Base-by-base conservation (phyloP, 1,140 invertebrate genomes). In the Drosophila ohnishii region DNA sequence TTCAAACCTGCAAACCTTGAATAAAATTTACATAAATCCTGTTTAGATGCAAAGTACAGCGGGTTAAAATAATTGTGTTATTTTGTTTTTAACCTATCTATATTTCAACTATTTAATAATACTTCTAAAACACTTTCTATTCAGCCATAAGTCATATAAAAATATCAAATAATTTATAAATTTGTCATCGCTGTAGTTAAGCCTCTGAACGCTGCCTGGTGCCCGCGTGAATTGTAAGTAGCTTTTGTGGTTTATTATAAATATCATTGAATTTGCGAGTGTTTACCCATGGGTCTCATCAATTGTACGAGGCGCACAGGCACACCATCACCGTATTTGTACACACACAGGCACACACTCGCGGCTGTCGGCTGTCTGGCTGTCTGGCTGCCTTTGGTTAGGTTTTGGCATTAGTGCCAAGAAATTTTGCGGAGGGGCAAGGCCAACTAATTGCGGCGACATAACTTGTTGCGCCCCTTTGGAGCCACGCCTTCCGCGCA, bases 351-450 rank as follows among this genome's bases (percentile, higher is more conserved):
- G 57, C 73, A 55, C 39, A 56, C 35, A 44, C 32, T 64, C 55
- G 59, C 53, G 32, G 51, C 51, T 53, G 51, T 57, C 61, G 34
- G 42, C 30, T 60, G 63, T 67, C 66, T 77, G 78, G 83, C 65
- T 77, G 83, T 67, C 66, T 77, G 78, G 83, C 65, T 77, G 83
- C 79, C 75, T 82, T 79, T 66, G 75, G 83, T 86, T 87, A 74
- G 83, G 86, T 87, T 53, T 86, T 86, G 83, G 83, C 83, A 83
- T 82, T 83, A 76, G 80, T 86, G 83, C 83, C 83, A 86, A 86
- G 83, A 86, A 86, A 86, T 86, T 86, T 83, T 66, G 75, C 58
- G 53, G 83, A 76, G 75, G 78, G 71, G 69, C 57, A 69, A 79
- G 75, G 75, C 70, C 83, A 87, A 87, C 83, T 86, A 86, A 86